Percentiles rank a stretch among this genome's conserved stretches.
Evolutionary conservation across 2,888 invertebrate genomes (phyloP).

Genomic region (Galerucella pusilla): DNA sequence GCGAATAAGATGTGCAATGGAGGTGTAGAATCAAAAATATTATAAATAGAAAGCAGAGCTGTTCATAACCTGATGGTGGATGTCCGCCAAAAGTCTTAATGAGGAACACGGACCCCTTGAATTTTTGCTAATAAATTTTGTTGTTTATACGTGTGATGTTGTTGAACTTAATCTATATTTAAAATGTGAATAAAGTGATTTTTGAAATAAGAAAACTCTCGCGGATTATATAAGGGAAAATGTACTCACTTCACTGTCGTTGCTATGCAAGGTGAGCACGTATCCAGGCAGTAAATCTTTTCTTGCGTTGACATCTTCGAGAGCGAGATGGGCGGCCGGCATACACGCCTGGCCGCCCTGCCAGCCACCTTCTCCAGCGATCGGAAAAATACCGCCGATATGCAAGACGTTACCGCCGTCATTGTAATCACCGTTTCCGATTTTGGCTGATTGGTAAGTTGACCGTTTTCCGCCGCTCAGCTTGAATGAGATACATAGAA

Average conservation of each 20-base stretch:
- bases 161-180: too few relatives aligned
- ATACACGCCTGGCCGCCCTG: slow-evolving; percentile 98
- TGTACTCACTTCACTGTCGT: slow-evolving; percentile 91
- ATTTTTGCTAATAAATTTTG: too few relatives aligned
- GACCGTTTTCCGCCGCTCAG: slow-evolving; percentile 35
- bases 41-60: too few relatives aligned
- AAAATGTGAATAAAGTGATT: too few relatives aligned
- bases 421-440: slow-evolving; percentile 28
- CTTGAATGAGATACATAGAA: slow-evolving; percentile 21
- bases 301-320: slow-evolving; percentile 94
- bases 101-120: too few relatives aligned
- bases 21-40: too few relatives aligned
- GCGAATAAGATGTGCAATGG: too few relatives aligned
- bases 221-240: not conserved
- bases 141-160: too few relatives aligned
- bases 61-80: too few relatives aligned
- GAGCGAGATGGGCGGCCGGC: slow-evolving; percentile 96
- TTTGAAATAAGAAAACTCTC: too few relatives aligned
- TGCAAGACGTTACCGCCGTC: slow-evolving; percentile 77
- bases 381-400: slow-evolving; percentile 98
- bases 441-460: slow-evolving; percentile 26
- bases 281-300: slow-evolving; percentile 92
- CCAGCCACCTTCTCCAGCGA: slow-evolving; percentile 96
- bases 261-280: slow-evolving; percentile 89
- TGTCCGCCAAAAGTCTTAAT: too few relatives aligned